phyloP scores from a whole-genome alignment of 2,797 vertebrate genomes.

The Acipenser ruthenus region DNA sequence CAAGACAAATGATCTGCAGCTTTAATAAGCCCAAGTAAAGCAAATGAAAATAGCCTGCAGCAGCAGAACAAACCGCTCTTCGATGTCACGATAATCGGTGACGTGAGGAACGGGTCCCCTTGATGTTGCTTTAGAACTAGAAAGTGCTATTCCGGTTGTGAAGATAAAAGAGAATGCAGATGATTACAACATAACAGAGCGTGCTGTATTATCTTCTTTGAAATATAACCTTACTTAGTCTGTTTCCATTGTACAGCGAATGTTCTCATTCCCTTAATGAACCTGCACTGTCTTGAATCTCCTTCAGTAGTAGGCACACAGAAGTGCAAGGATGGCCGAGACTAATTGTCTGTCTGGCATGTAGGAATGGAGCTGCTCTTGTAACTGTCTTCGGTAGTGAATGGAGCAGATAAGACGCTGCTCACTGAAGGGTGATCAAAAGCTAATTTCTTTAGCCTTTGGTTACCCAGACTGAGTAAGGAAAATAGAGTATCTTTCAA shows the following conservation, averaged over 20 bases:
- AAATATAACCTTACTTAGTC: conserved; percentile 65
- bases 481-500: too few relatives aligned
- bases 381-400: conserved; percentile 65
- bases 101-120: conserved; percentile 21
- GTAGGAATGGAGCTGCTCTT: conserved; percentile 62
- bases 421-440: conserved; percentile 42
- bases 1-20: conserved; percentile 59
- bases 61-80: conserved; percentile 36
- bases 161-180: conserved; percentile 59
- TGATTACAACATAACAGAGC: conserved; percentile 77
- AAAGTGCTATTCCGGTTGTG: conserved; percentile 59
- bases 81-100: conserved; percentile 38
- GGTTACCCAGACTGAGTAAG: conserved; percentile 10
- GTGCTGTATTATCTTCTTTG: conserved; percentile 71
- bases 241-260: conserved; percentile 70
- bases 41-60: conserved; percentile 49
- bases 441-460: conserved; percentile 36
- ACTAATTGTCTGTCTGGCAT: conserved; percentile 63
- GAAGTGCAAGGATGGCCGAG: conserved; percentile 57
- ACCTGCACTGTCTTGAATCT: conserved; percentile 61
- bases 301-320: conserved; percentile 62
- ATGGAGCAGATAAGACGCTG: conserved; percentile 58
- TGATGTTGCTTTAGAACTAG: conserved; percentile 44
- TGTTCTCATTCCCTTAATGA: conserved; percentile 73
- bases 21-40: conserved; percentile 46